Base-by-base conservation (phyloP, 2,888 invertebrate species). In the Saturnia japonica region DNA sequence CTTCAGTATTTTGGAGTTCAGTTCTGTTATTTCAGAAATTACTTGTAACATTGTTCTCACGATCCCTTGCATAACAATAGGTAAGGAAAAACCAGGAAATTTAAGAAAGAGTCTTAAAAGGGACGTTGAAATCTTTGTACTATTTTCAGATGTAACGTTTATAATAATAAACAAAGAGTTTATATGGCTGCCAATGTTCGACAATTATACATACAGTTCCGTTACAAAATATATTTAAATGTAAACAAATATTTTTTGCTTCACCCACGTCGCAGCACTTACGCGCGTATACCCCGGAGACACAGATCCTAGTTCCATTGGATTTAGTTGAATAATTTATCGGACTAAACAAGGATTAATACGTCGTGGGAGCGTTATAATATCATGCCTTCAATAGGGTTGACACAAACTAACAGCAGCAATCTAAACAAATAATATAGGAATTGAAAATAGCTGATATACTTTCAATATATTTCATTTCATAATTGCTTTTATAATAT, bases 311-410 rank as follows among this genome's bases (percentile, higher is more conserved):
- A 25, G 16, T 42, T 51, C 42, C 34, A 67, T 64, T 51, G 54
- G 62, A 54, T 80, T 80, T 78, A 82, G 79, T 83, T 90, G 88
- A 90, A 91, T 91, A 87, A 91, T 90, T 89, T 84, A 91, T 88
- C 79, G 82, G 84, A 82, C 86, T 88, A 89, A 88, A 89, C 87
- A 83, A 85, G 88, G 87, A 88, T 90, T 91, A 90, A 89, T 88
- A 86, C 80, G 83, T 85, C 84, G 77, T 78, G 83, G 80, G 82
- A 84, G 82, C 80, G 82, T 83, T 88, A 83, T 82, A 88, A 86
- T 83, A 87, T 84, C 84, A 85, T 85, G 83, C 77, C 75, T 72
- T 72, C 72, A 77, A 78, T 72, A 71, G 67, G 57, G 68, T 22
- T 69, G 54, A 67, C 68, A 67, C 64, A 40, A 28, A 14, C 1